A percentile compares a stretch with the other conserved stretches of the same genome.
phyloP scores from a whole-genome alignment of 2,888 invertebrate species.

The Julus scandinavius region DNA sequence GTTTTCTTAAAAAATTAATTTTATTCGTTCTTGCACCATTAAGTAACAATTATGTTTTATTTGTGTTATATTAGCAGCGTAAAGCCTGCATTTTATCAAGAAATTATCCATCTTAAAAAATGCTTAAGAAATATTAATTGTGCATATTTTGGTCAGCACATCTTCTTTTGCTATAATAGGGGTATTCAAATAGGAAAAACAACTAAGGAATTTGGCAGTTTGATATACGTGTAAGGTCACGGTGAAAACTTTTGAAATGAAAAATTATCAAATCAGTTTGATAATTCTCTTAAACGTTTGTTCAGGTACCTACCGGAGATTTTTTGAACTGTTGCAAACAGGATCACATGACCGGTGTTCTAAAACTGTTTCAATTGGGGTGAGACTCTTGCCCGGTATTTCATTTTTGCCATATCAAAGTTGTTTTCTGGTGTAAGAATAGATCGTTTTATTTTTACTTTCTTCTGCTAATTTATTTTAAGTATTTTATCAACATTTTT shows the following conservation, averaged over 20 bases:
- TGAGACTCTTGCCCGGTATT: neutral
- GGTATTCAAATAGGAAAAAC: neutral
- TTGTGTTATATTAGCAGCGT: neutral
- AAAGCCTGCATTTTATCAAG: no score
- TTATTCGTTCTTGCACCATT: neutral
- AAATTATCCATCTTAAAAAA: neutral
- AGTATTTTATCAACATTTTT: neutral
- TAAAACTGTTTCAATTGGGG: neutral
- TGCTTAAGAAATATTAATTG: neutral
- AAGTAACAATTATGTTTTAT: neutral
- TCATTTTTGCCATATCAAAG: neutral
- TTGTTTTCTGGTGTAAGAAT: neutral
- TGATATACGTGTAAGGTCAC: neutral
- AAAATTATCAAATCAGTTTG: neutral
- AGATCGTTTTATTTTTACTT: neutral
- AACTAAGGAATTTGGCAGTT: neutral
- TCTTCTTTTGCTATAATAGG: neutral
- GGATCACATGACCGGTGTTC: neutral
- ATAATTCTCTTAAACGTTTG: neutral
- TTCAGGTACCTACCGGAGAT: neutral
- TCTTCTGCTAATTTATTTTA: slow-evolving; percentile 4
- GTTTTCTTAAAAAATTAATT: neutral
- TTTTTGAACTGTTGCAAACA: neutral
- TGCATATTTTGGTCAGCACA: neutral
- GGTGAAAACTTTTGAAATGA: neutral